Evolutionary conservation across 2,797 vertebrate species (phyloP).

Genomic region (Odontamblyopus lacepedii): DNA sequence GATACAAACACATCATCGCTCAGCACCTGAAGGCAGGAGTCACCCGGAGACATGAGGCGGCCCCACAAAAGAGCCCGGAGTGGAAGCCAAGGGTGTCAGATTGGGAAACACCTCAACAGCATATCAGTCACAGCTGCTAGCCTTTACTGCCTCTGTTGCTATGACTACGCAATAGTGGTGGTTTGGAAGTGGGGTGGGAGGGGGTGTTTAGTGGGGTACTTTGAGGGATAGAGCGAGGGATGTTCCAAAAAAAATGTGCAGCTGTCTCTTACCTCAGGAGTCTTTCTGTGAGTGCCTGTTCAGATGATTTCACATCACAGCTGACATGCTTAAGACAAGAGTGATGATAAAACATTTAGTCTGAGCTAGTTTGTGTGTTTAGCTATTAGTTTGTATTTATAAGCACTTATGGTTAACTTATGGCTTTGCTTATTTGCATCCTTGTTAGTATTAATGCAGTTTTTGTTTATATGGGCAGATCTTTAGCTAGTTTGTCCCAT

Average conservation of each 20-base stretch:
- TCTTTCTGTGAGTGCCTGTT: constrained; percentile 3
- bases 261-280: constrained; percentile 64
- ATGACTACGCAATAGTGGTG: constrained; percentile 63
- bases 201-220: constrained; percentile 35
- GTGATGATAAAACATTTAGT: constrained; percentile 29
- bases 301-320: constrained; percentile 7
- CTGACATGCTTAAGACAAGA: constrained; percentile 22
- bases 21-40: constrained; percentile 47
- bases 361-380: no score
- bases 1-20: constrained; percentile 54
- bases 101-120: constrained; percentile 71
- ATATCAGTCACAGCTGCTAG: constrained; percentile 66
- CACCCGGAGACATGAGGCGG: not conserved
- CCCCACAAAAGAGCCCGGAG: constrained; percentile 32
- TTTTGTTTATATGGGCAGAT: no score
- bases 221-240: constrained; percentile 61
- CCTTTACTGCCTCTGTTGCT: constrained; percentile 76
- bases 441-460: no score
- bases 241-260: constrained; percentile 60
- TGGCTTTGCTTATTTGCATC: not conserved
- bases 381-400: no score
- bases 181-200: not conserved
- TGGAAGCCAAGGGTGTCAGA: constrained; percentile 50
- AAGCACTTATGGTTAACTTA: not conserved
- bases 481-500: no score